Percentiles rank a stretch among this genome's conserved stretches.
These are phyloP conservation scores for Hermatobates lingyangjiaoensis DNA, from an alignment of 1,140 invertebrate genomes.

Conservation along the genomic window DNA sequence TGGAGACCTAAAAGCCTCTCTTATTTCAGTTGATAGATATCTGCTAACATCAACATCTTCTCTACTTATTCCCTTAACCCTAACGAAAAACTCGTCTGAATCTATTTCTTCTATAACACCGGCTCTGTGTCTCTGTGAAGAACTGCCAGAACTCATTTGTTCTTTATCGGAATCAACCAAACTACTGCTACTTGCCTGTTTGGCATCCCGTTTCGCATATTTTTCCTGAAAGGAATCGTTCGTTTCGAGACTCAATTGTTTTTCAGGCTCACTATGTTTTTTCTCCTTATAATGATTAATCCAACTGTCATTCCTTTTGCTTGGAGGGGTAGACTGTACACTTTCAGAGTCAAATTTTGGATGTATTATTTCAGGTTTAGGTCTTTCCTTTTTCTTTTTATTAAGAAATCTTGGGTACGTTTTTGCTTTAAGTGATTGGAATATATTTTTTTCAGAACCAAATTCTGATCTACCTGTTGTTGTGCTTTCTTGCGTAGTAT, in stretches of 20 bases:
- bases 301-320: not conserved
- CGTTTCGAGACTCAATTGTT: slow-evolving; percentile 12
- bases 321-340: slow-evolving; percentile 9
- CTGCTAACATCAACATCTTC: slow-evolving; percentile 57
- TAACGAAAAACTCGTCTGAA: slow-evolving; percentile 67
- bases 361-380: not conserved
- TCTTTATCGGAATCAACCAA: slow-evolving; percentile 23
- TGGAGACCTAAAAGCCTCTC: slow-evolving; percentile 49
- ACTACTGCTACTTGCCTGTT: slow-evolving; percentile 17
- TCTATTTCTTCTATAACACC: slow-evolving; percentile 64
- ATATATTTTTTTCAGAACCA: slow-evolving; percentile 28
- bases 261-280: slow-evolving; percentile 9
- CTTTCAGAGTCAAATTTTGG: slow-evolving; percentile 11
- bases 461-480: slow-evolving; percentile 1
- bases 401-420: slow-evolving; percentile 56
- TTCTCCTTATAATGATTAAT: slow-evolving; percentile 6
- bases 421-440: slow-evolving; percentile 41
- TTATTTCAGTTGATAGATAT: slow-evolving; percentile 54
- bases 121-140: slow-evolving; percentile 27
- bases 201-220: slow-evolving; percentile 7
- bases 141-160: slow-evolving; percentile 29
- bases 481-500: slow-evolving; percentile 13
- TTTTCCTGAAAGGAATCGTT: slow-evolving; percentile 9
- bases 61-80: slow-evolving; percentile 56
- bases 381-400: slow-evolving; percentile 25